Evolutionary conservation across 2,888 invertebrate species (phyloP), one percentile per base, ranked within the genome.

Genomic region (Crepidodera aurea): DNA sequence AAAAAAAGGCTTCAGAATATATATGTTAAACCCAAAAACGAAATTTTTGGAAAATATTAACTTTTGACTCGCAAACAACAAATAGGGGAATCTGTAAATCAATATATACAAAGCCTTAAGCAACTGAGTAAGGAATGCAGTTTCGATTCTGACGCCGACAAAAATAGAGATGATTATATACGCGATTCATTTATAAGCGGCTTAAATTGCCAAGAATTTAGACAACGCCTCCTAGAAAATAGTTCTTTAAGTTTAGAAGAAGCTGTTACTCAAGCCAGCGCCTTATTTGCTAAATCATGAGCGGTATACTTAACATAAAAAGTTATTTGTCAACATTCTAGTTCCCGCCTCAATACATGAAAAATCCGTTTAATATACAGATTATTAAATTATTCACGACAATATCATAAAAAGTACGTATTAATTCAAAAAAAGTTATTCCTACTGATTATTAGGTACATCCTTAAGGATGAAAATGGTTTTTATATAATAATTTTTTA

Each of bases 91-190:
- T 29, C 29, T 25, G 32, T 58, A 12, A 12, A 50, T 27, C 58
- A 51, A 50, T 58, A 58, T 39, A 8, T 58, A 7, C 51, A 51
- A 37, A 25, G 13, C 8, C 22, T 58, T 8, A 50, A 40, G 12
- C 19, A n/a, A 4, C 4, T 58, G 2, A 39, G 29, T 27, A 51
- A 58, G 22, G 27, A 42, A 22, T 58, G 50, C 22, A 16, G 13
- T 3, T 58, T 58, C 27, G 34, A 13, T n/a, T 5, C 58, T 34
- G 12, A 25, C 5, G 40, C 51, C 25, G 50, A 58, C 8, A 16
- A 58, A 16, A 51, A 51, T 44, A n/a, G 32, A n/a, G 34, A 59
- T 18, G 51, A 59, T n/a, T 59, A 42, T 15, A 59, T 59, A 27
- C 1, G 59, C 4, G 51, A 59, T 44, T 10, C 59, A 6, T 59